These are phyloP conservation scores for Drosophila truncata DNA, from an alignment of 1,140 invertebrate species.

Conservation along the genomic window DNA sequence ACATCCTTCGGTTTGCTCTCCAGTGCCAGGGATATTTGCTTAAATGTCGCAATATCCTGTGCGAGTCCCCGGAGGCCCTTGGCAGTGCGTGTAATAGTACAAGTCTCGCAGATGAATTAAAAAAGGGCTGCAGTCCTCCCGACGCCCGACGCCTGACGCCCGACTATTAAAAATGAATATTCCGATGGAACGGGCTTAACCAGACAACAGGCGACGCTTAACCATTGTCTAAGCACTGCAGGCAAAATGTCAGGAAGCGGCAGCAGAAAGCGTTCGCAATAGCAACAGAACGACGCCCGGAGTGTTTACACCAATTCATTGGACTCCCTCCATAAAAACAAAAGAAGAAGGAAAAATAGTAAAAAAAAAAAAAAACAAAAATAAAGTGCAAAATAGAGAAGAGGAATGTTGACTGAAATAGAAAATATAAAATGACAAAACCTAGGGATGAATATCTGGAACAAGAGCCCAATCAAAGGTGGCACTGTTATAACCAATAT, in stretches of 20 bases:
- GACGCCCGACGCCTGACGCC: constrained; percentile 33
- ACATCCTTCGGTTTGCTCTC: constrained; percentile 38
- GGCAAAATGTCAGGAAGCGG: constrained; percentile 76
- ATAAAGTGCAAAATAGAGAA: constrained; percentile 24
- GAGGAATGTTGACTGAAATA: background rate
- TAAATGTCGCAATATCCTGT: constrained; percentile 67
- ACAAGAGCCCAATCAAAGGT: background rate
- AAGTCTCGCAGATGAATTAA: constrained; percentile 68
- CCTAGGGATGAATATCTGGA: background rate
- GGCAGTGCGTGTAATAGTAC: constrained; percentile 58
- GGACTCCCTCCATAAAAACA: constrained; percentile 36
- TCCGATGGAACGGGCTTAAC: constrained; percentile 38
- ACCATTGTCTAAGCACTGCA: constrained; percentile 74
- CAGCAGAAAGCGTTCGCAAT: constrained; percentile 66
- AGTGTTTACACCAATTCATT: constrained; percentile 73
- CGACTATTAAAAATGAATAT: constrained; percentile 69
- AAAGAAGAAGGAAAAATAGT: constrained; percentile 20
- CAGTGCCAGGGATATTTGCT: constrained; percentile 51
- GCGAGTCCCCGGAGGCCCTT: constrained; percentile 5
- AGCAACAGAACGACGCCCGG: constrained; percentile 61
- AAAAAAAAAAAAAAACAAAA: constrained; percentile 8
- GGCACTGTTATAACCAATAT: too few relatives aligned
- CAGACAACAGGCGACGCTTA: constrained; percentile 51
- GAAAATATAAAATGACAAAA: background rate
- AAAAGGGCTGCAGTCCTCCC: constrained; percentile 48